Conservation (phyloP, 2,888 invertebrate species). For the Lochmaea crataegi region DNA sequence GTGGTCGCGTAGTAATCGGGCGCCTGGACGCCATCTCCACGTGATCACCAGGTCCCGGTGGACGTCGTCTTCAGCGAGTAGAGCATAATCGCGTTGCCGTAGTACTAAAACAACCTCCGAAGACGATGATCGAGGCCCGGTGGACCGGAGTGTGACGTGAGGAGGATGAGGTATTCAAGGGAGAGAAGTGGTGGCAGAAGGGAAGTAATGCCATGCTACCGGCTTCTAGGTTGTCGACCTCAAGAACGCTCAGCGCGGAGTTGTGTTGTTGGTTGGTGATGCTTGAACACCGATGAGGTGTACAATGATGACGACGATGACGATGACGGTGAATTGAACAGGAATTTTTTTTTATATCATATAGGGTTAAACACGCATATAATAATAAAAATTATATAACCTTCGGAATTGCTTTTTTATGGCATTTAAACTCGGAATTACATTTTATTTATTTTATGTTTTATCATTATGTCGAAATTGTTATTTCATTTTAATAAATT, state of each 20-base stretch:
- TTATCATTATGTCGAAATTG: too few species aligned
- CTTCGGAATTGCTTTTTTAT: too few species aligned
- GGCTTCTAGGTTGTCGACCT: constrained; percentile 64
- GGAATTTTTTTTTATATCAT: too few species aligned
- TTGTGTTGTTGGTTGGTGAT: constrained; percentile 22
- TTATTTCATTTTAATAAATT: too few species aligned
- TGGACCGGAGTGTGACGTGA: constrained; percentile 57
- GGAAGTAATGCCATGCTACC: constrained; percentile 60
- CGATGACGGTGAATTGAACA: constrained; percentile 12
- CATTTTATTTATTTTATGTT: too few species aligned
- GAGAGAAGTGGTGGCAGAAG: constrained; percentile 46
- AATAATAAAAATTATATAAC: too few species aligned
- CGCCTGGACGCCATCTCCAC: constrained; percentile 58
- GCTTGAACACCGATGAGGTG: constrained; percentile 62
- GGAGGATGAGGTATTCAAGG: constrained; percentile 54
- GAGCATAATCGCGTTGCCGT: constrained; percentile 59
- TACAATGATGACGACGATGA: constrained; percentile 35
- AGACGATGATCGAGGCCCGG: constrained; percentile 59
- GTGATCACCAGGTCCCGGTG: constrained; percentile 53
- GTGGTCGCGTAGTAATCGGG: constrained; percentile 54
- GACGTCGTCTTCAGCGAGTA: constrained; percentile 52
- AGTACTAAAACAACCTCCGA: constrained; percentile 61
- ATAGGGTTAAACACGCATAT: too few species aligned
- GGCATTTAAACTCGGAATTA: too few species aligned
- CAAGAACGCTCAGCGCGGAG: constrained; percentile 28